Percentiles rank a stretch among this genome's conserved stretches.
Conservation (phyloP, 64 coral and sea anemone genomes). For the Acropora tenuis region DNA sequence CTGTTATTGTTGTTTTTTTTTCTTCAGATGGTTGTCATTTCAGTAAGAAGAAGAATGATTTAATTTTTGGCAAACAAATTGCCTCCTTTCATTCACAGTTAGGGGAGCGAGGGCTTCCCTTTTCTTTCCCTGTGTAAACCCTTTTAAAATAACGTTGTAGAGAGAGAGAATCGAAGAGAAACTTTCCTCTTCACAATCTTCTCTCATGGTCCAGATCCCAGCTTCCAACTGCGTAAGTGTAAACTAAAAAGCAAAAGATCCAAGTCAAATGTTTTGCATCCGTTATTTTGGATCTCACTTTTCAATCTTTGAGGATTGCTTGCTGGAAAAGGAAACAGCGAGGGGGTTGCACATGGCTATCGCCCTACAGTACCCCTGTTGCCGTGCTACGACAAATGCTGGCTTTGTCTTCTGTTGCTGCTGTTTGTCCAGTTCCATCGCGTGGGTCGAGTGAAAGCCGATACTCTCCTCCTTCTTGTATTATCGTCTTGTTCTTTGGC, state of each 20-base stretch:
- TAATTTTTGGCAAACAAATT: too few relatives aligned
- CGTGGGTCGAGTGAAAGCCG: conserved; percentile 60
- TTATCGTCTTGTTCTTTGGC: conserved; percentile 78
- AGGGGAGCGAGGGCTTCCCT: neutral
- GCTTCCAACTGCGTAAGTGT: too few relatives aligned
- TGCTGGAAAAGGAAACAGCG: neutral
- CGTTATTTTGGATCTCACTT: neutral
- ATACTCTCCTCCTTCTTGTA: conserved; percentile 50
- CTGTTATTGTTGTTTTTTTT: too few relatives aligned
- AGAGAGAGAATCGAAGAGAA: neutral
- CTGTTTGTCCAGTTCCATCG: conserved; percentile 79
- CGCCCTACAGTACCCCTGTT: neutral
- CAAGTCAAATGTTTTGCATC: neutral
- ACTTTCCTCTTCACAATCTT: neutral
- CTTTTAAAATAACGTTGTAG: neutral
- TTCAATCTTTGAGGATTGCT: neutral
- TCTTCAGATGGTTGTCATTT: too few relatives aligned
- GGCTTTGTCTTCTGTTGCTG: conserved; percentile 9
- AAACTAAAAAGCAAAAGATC: too few relatives aligned
- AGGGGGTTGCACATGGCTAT: neutral
- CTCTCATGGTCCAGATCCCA: too few relatives aligned
- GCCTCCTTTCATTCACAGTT: neutral
- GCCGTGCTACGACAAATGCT: neutral
- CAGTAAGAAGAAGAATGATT: neutral
- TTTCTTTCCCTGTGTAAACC: neutral